Base-by-base conservation (phyloP, 2,797 vertebrate genomes). In the Lacerta viridis region DNA sequence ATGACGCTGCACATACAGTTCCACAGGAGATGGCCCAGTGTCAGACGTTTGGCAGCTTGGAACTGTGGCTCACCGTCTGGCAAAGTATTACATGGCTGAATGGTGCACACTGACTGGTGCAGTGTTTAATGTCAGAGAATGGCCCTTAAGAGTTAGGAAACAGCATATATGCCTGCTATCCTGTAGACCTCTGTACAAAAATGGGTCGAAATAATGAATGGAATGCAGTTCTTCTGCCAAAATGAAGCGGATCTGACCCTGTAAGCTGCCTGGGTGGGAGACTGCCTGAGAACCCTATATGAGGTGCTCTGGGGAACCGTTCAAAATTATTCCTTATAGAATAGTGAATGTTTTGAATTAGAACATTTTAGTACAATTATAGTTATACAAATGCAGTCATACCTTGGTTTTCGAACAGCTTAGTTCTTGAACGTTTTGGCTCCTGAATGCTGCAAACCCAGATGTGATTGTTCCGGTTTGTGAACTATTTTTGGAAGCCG, bases 341-440 rank as follows among this genome's bases (percentile, higher is more conserved):
- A 82, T 68, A 41, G 13, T 17, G 36, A 43, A 43, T 4, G 29
- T 27, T 41, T 80, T 66, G 68, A 90, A 79, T 80, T 91, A 84
- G 83, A 87, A 77, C 10, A 10, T 1, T 76, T 88, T 39, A 27
- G 83, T 17, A 15, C 50, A 55, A 2, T 25, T 41, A 29, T 33
- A 33, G 13, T 71, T 68, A 86, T 84, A 88, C 68, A 36, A 5
- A 76, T 55, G 13, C 50, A 55, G 50, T 55, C 50, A 50, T 50
- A 50, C 50, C 50, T 50, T 50, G 50, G 50, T 50, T 50, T 50
- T 50, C 4, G 13, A 55, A 55, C 50, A 55, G 50, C 50, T 55
- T 55, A 55, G 50, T 92, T 87, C 41, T 2, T 5, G 1, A 46
- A 17, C 29, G 7, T n/a, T 77, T 46, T 80, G 43, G n/a, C 71